Base-by-base conservation (phyloP, 2,113 vertebrate species). In the Nannobrachium achirus region DNA sequence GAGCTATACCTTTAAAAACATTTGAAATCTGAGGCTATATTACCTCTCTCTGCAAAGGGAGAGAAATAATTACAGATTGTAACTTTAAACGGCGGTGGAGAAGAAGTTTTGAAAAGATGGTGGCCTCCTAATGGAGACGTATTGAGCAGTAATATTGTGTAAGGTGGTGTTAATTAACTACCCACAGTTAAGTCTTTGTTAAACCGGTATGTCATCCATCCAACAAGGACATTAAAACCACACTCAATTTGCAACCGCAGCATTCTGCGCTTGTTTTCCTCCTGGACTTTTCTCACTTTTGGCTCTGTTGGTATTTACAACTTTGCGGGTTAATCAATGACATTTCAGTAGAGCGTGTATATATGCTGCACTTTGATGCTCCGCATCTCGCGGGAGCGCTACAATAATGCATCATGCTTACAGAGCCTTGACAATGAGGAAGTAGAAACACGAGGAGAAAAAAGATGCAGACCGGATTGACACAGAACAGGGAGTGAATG, bases 281-380 rank as follows among this genome's bases (percentile, higher is more conserved):
- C 6, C 45, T 6, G 11, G 11, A n/a, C 11, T 48, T 48, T 33
- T 33, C 25, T 48, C 13, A 48, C 6, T 14, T 48, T 14, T 48
- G n/a, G 13, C n/a, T 18, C 6, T 52, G 50, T 52, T 52, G 50
- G 50, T 18, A 7, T 52, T 19, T 19, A 8, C 50, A 19, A 52
- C 8, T 52, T 52, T 20, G 16, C 19, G 7, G 15, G 7, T 20
- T 16, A 9, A 50, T 50, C 48, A 14, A 15, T 50, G 9, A 20
- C 8, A 52, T 52, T 52, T 18, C 45, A 48, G 10, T 9, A 52
- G 10, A 11, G 49, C 38, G 44, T 58, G 49, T 74, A n/a, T 8
- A 46, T 46, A 46, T 46, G 44, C 44, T 46, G 15, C 11, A n/a
- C 45, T 58, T 68, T 73, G 50, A 52, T 19, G 50, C 59, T 64